These are phyloP conservation scores for Balearica regulorum DNA, from an alignment of 2,797 vertebrate species.

Conservation along the genomic window DNA sequence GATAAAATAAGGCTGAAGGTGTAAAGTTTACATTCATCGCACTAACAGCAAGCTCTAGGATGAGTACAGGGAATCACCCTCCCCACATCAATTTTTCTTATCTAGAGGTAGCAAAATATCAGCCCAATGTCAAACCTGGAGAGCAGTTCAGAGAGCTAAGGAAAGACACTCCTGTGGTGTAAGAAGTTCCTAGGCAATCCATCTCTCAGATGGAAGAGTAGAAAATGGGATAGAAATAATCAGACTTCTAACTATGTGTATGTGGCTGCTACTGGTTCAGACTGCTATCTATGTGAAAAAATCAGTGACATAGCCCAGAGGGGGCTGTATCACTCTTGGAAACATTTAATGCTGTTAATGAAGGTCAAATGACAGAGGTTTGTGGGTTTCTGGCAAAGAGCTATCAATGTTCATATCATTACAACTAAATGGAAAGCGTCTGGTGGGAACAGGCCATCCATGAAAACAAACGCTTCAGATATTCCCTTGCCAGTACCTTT, in stretches of 20 bases:
- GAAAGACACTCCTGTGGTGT: neutral
- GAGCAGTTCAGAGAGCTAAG: neutral
- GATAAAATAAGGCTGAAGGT: constrained; percentile 52
- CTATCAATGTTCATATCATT: neutral
- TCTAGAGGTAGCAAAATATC: neutral
- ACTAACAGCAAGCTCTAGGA: neutral
- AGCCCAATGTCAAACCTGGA: constrained; percentile 9
- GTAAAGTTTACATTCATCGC: constrained; percentile 14
- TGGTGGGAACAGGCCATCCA: neutral
- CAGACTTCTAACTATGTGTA: neutral
- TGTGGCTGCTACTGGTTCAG: neutral
- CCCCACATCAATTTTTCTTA: constrained; percentile 26
- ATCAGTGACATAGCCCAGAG: neutral
- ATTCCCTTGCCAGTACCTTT: neutral
- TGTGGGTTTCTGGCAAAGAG: neutral
- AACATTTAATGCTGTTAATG: neutral
- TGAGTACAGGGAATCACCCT: neutral
- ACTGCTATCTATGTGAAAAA: neutral
- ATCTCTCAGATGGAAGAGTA: neutral
- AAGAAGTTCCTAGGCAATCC: neutral
- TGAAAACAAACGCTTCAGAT: neutral
- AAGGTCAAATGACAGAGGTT: constrained; percentile 7
- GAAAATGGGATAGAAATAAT: neutral
- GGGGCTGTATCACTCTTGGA: neutral
- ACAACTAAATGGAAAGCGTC: neutral